Evolutionary conservation across 1,140 invertebrate species (phyloP).

Genomic region (Spodoptera litura): DNA sequence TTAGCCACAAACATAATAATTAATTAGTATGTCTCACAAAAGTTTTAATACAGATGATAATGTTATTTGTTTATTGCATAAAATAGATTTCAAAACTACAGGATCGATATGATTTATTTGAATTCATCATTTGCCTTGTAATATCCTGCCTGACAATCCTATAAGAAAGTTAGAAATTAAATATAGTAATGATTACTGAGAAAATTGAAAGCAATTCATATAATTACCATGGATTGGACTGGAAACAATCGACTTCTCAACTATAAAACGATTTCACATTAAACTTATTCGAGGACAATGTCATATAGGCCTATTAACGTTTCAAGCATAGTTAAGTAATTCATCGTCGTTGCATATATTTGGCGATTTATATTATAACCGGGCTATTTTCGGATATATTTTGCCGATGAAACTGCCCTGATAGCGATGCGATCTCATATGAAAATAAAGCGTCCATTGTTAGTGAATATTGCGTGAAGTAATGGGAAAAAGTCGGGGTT

Average conservation of each 20-base stretch:
- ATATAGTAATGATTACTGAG: conserved; percentile 1
- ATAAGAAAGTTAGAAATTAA: too few relatives aligned
- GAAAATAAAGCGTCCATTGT: conserved; percentile 57
- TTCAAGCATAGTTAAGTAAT: conserved; percentile 55
- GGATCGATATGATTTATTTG: not conserved
- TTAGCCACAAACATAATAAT: too few relatives aligned
- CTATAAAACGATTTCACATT: conserved; percentile 21
- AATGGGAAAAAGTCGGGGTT: conserved; percentile 43
- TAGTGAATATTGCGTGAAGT: conserved; percentile 43
- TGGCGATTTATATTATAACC: conserved; percentile 59
- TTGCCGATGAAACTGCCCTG: conserved; percentile 61
- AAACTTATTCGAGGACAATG: conserved; percentile 8
- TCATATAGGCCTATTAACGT: conserved; percentile 42
- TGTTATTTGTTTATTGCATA: too few relatives aligned
- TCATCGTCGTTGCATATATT: conserved; percentile 52
- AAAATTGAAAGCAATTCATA: not conserved
- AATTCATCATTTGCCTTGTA: too few relatives aligned
- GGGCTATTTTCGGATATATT: conserved; percentile 58
- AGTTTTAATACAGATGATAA: too few relatives aligned
- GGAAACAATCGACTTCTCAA: not conserved
- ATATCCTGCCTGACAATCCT: too few relatives aligned
- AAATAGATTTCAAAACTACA: too few relatives aligned
- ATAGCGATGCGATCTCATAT: conserved; percentile 60
- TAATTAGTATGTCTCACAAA: too few relatives aligned
- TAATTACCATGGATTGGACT: not conserved